A percentile compares a stretch with the other conserved stretches of the same genome.
These are phyloP conservation scores for Proteles cristata DNA, from an alignment of 2,113 vertebrate species.

Conservation along the genomic window DNA sequence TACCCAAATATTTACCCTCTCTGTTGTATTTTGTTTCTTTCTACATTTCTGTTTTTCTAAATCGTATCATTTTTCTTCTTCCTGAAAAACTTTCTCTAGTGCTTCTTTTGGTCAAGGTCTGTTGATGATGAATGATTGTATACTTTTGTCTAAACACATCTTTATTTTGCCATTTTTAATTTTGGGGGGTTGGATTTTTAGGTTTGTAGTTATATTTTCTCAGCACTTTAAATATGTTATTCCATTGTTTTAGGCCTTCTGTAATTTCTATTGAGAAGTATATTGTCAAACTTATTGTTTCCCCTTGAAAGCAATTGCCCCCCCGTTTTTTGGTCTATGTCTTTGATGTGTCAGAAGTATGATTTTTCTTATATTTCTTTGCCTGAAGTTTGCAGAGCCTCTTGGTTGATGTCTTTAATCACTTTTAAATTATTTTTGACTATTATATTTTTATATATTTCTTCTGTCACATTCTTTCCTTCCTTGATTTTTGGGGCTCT, in stretches of 20 bases:
- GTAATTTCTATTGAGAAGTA: not conserved
- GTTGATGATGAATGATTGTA: not conserved
- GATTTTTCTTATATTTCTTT: not conserved
- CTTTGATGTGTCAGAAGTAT: not conserved
- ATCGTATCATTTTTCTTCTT: not conserved
- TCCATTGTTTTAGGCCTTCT: not conserved
- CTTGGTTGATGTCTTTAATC: not conserved
- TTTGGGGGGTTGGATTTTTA: not conserved
- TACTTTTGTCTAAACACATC: not conserved
- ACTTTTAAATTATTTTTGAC: not conserved
- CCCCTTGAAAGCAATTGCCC: not conserved
- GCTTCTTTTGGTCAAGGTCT: not conserved
- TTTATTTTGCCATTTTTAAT: not conserved
- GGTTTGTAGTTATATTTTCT: not conserved
- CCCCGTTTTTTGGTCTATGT: not conserved
- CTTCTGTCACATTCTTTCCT: not conserved
- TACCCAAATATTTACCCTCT: not conserved
- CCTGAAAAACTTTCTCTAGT: not conserved
- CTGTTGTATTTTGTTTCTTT: not conserved
- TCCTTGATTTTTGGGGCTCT: not conserved
- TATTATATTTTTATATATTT: not conserved
- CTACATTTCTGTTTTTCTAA: not conserved
- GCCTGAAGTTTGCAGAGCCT: not conserved
- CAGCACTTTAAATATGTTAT: not conserved
- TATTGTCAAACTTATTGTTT: not conserved